Evolutionary conservation across 2,888 invertebrate genomes (phyloP).

Genomic region (Didymodactylos carnosus): DNA sequence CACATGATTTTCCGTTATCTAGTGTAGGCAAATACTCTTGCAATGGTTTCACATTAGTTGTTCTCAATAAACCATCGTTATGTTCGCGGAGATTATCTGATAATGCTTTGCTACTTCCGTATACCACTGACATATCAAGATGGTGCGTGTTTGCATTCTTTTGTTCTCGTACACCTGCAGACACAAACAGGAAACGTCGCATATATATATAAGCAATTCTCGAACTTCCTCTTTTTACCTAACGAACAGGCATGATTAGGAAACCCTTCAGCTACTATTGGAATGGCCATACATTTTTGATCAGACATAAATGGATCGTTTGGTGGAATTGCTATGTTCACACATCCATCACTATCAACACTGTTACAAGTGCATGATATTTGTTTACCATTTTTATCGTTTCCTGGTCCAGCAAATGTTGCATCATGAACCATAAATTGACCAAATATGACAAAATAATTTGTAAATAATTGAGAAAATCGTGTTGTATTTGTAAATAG

Average conservation of each 20-base stretch:
- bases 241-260: constrained; percentile 1
- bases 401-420: background rate
- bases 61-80: constrained; percentile 4
- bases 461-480: background rate
- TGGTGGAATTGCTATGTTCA: background rate
- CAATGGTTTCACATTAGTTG: no score
- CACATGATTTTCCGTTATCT: background rate
- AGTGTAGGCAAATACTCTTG: no score
- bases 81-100: background rate
- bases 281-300: constrained; percentile 4
- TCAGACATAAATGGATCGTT: constrained; percentile 4
- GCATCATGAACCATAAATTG: constrained; percentile 13
- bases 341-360: background rate
- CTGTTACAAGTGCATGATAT: background rate
- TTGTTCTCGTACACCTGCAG: constrained; percentile 11
- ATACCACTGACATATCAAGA: constrained; percentile 7
- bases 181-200: no score
- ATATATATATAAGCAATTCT: no score
- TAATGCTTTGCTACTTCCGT: constrained; percentile 1
- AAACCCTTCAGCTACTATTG: constrained; percentile 5
- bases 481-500: background rate
- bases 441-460: constrained; percentile 7
- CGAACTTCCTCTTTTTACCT: no score
- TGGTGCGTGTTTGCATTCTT: constrained; percentile 1
- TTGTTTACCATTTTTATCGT: background rate